phyloP scores from a whole-genome alignment of 2,797 vertebrate species.

The Enteromius afrohamiltoni region DNA sequence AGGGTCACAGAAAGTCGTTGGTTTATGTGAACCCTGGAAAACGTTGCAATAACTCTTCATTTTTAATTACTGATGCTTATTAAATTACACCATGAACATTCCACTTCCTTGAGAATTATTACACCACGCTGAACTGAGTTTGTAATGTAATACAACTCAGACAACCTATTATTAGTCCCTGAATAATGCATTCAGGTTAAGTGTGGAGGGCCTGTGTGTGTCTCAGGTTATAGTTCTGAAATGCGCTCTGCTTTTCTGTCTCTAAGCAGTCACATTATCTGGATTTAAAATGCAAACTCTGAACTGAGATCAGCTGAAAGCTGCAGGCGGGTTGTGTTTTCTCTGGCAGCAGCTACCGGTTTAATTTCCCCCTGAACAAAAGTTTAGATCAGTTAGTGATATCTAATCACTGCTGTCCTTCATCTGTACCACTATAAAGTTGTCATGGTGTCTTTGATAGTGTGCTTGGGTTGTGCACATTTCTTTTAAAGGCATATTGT shows the following conservation, averaged over 20 bases:
- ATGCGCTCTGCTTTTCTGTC: conserved; percentile 1
- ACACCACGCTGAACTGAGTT: background rate
- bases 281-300: conserved; percentile 17
- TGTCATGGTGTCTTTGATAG: background rate
- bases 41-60: background rate
- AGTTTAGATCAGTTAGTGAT: background rate
- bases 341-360: background rate
- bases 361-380: background rate
- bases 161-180: background rate
- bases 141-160: background rate
- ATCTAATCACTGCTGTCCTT: background rate
- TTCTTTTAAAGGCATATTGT: background rate
- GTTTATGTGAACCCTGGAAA: background rate
- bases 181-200: conserved; percentile 21
- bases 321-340: conserved; percentile 7
- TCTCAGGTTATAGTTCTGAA: conserved; percentile 7
- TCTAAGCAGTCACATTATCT: background rate
- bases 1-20: background rate
- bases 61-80: background rate
- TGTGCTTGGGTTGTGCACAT: background rate
- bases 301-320: conserved; percentile 21
- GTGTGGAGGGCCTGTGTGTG: background rate
- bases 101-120: conserved; percentile 3
- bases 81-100: background rate
- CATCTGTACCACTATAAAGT: background rate